Evolutionary conservation across 2,888 invertebrate genomes (phyloP), one percentile per base, ranked within the genome.

Genomic region (Diaprepes abbreviatus): DNA sequence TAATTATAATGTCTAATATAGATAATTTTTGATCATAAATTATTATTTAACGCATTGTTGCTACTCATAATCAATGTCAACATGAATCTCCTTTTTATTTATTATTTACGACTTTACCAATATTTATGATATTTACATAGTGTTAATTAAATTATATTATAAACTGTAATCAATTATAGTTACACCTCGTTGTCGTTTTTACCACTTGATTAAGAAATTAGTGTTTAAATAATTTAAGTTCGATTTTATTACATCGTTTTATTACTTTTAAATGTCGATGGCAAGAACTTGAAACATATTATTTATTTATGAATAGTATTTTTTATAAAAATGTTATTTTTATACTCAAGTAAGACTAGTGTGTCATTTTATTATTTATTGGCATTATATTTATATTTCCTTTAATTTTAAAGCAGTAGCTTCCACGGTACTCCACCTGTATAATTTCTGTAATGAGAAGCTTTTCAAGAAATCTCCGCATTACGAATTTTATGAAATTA

Each of bases 91-190:
- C 52, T 60, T 60, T 58, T 66, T 54, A 66, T 31, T 59, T 52
- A 50, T 59, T 59, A 66, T 66, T 66, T 66, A 66, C 66, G 59
- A 66, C 66, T 59, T 66, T 17, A 59, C 19, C 31, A 66, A 66
- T 66, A 59, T 66, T 66, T 66, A 66, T 59, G 66, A 66, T 66
- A 58, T 66, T 66, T 66, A 66, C 66, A 48, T 40, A 54, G 66
- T 52, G 50, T 59, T 66, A 66, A 66, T 66, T 59, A 59, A 66
- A 66, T 66, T 59, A 66, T 19, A 54, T 33, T 59, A 66, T 59
- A 59, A 43, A 52, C 38, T 14, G 40, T 54, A 57, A 66, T 66
- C 59, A 66, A 59, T 66, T 59, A 66, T 59, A 40, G 43, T 54
- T 66, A 59, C 40, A 66, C 58, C 66, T 60, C 52, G 59, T 59